These are phyloP conservation scores for Petrophora chlorosata DNA, from an alignment of 2,888 invertebrate species.

Conservation along the genomic window DNA sequence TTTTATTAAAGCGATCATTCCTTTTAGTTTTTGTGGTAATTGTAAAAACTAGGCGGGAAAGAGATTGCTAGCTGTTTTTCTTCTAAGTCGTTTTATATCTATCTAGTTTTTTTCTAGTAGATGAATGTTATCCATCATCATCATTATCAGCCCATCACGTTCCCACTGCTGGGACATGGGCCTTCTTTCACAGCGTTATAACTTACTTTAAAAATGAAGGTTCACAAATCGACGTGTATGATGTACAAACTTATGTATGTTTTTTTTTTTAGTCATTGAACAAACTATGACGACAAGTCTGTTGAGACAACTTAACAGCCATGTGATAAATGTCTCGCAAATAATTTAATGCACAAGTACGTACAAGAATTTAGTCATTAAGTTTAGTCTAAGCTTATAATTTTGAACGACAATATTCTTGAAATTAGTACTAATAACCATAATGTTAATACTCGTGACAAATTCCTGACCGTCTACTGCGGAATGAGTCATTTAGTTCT, in stretches of 20 bases:
- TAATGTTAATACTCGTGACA: constrained; percentile 18
- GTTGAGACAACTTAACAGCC: neutral
- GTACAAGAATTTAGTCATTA: neutral
- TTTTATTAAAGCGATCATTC: constrained; percentile 28
- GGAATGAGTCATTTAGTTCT: constrained; percentile 16
- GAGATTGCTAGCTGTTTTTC: constrained; percentile 2
- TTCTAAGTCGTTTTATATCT: no score
- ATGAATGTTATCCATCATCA: neutral
- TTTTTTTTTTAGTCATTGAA: no score
- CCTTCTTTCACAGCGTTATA: no score
- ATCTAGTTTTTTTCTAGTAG: constrained; percentile 1
- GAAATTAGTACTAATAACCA: constrained; percentile 19
- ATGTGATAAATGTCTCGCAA: neutral
- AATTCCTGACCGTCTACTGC: constrained; percentile 8
- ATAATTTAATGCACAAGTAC: neutral
- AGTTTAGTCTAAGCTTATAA: neutral
- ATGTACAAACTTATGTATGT: no score
- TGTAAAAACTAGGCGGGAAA: constrained; percentile 14
- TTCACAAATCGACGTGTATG: no score
- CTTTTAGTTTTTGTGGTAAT: constrained; percentile 22
- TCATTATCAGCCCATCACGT: no score
- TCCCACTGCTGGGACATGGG: no score
- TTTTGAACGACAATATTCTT: constrained; percentile 8
- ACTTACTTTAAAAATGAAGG: no score
- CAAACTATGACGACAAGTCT: no score